Conservation (phyloP, 2,113 vertebrate species). For the Psittacara wagleri region DNA sequence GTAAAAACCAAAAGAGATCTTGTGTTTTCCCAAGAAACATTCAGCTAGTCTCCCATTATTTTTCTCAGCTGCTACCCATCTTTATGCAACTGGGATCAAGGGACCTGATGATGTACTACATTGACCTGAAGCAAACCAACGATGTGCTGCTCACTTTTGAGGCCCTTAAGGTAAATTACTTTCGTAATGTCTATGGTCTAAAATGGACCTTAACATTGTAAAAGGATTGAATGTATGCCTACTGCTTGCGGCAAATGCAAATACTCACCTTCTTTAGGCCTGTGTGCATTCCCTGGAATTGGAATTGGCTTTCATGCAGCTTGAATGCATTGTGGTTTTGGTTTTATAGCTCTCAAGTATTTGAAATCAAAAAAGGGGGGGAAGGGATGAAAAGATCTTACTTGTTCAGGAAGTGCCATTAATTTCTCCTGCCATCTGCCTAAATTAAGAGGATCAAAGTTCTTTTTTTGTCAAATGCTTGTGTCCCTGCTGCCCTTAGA, state of each 20-base stretch:
- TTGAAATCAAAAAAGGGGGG: background rate
- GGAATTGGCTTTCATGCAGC: background rate
- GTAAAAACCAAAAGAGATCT: background rate
- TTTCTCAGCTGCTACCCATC: slow-evolving; percentile 88
- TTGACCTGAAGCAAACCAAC: slow-evolving; percentile 94
- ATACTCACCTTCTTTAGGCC: background rate
- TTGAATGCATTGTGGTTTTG: background rate
- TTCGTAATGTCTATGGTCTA: background rate
- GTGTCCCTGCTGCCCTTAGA: background rate
- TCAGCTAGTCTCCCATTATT: background rate
- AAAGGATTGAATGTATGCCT: background rate
- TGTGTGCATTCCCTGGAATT: background rate
- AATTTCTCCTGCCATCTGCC: background rate
- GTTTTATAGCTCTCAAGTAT: background rate
- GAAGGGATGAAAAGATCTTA: background rate
- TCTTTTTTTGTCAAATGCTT: background rate
- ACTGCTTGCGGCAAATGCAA: background rate
- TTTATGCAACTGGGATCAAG: slow-evolving; percentile 98
- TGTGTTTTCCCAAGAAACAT: background rate
- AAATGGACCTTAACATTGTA: background rate
- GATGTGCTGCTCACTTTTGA: slow-evolving; percentile 97
- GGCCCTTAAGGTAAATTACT: slow-evolving; percentile 89
- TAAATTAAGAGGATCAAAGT: background rate
- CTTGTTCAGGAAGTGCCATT: background rate
- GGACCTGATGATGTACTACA: slow-evolving; percentile 97